Conservation (phyloP, 2,113 vertebrate species). For the Nothoprocta perdicaria region DNA sequence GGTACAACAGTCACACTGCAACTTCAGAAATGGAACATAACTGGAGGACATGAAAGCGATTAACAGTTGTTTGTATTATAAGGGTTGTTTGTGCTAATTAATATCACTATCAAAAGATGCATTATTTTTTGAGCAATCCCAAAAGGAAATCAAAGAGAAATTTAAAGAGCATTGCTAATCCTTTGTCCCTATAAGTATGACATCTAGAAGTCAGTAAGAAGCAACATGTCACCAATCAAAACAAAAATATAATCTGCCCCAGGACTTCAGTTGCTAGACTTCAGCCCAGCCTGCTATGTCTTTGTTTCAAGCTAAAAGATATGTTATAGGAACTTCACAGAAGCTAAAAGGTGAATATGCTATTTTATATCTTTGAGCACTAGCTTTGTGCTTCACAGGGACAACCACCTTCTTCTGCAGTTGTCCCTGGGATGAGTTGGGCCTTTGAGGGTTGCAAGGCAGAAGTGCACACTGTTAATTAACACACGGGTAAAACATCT, state of each 20-base stretch:
- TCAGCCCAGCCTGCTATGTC: background rate
- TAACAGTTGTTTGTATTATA: background rate
- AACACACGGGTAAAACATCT: background rate
- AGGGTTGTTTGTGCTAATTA: slow-evolving; percentile 44
- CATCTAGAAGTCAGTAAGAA: slow-evolving; percentile 6
- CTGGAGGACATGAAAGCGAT: slow-evolving; percentile 34
- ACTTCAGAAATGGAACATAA: background rate
- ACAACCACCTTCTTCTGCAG: background rate
- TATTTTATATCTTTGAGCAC: background rate
- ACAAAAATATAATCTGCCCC: background rate
- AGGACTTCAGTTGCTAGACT: background rate
- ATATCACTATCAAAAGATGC: slow-evolving; percentile 37
- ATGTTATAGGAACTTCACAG: fast-evolving
- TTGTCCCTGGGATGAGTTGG: background rate
- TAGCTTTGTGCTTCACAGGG: background rate
- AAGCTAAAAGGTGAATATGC: background rate
- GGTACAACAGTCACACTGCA: slow-evolving; percentile 31
- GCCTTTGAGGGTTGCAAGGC: background rate
- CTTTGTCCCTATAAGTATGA: background rate
- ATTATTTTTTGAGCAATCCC: slow-evolving; percentile 37
- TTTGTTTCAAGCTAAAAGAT: fast-evolving
- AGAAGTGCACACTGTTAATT: background rate
- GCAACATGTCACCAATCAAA: background rate
- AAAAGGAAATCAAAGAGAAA: slow-evolving; percentile 48
- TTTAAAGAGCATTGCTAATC: slow-evolving; percentile 15